A percentile compares a stretch with the other conserved stretches of the same genome.
Conservation (phyloP, 2,797 vertebrate species). For the Gouania willdenowi region DNA sequence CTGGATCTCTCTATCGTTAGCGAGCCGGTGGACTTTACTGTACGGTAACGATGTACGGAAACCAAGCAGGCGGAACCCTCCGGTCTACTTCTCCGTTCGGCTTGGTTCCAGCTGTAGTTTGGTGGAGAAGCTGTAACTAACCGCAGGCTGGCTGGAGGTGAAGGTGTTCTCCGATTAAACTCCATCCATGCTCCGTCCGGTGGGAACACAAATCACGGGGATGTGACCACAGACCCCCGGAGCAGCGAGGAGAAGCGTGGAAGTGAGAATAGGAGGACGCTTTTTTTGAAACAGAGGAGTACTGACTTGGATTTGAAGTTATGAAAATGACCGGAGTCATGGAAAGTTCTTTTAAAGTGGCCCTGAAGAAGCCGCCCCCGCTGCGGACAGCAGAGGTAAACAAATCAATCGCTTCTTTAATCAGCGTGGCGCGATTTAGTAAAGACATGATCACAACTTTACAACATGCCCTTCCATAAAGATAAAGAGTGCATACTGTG, state of each 20-base stretch:
- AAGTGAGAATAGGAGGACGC: no score
- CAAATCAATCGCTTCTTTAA: slow-evolving; percentile 40
- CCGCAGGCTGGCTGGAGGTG: not conserved
- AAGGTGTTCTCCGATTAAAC: slow-evolving; percentile 19
- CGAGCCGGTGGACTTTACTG: slow-evolving; percentile 19
- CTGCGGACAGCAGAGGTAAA: slow-evolving; percentile 88
- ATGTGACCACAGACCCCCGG: slow-evolving; percentile 30
- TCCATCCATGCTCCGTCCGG: slow-evolving; percentile 42
- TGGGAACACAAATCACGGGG: slow-evolving; percentile 19
- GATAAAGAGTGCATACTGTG: no score
- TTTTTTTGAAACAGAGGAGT: not conserved
- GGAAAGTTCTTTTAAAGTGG: slow-evolving; percentile 85
- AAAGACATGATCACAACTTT: not conserved
- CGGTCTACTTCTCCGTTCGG: slow-evolving; percentile 6
- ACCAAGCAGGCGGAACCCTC: not conserved
- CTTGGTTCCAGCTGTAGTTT: not conserved
- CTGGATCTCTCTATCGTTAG: slow-evolving; percentile 35
- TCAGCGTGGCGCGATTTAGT: slow-evolving; percentile 1
- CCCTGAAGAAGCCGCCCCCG: slow-evolving; percentile 84
- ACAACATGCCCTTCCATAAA: no score
- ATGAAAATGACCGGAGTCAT: slow-evolving; percentile 83
- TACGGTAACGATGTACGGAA: slow-evolving; percentile 23
- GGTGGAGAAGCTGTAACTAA: not conserved
- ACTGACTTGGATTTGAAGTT: slow-evolving; percentile 43
- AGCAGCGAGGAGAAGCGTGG: not conserved